Evolutionary conservation across 2,797 vertebrate species (phyloP).

Genomic region (Lates japonicus): DNA sequence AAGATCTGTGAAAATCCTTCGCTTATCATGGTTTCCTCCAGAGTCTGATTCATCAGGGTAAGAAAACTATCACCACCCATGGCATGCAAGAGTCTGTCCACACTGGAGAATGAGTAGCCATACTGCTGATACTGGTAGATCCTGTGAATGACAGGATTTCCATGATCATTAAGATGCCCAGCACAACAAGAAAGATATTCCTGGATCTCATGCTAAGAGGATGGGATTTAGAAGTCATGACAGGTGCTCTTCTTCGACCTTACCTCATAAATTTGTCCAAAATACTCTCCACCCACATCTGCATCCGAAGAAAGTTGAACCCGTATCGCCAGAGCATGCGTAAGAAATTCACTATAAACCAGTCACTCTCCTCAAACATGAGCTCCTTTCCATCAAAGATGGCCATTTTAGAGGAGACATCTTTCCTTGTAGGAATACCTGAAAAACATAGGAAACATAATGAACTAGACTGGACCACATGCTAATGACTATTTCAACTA

Average conservation of each 20-base stretch:
- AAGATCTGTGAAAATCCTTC: constrained; percentile 93
- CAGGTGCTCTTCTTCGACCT: constrained; percentile 25
- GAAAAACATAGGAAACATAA: not conserved
- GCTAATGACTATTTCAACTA: not conserved
- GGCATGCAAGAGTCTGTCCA: constrained; percentile 90
- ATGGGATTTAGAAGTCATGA: not conserved
- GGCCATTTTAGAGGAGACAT: constrained; percentile 79
- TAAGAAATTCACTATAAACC: constrained; percentile 91
- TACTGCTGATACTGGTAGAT: constrained; percentile 96
- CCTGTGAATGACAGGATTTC: constrained; percentile 75
- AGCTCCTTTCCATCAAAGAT: constrained; percentile 93
- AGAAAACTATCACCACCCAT: constrained; percentile 89
- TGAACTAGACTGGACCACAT: not conserved
- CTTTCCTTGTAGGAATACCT: constrained; percentile 81
- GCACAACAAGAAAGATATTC: not conserved
- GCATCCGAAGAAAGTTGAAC: constrained; percentile 91
- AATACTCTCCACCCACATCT: constrained; percentile 94
- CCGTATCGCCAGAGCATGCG: constrained; percentile 93
- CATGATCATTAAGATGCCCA: not conserved
- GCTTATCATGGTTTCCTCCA: constrained; percentile 90
- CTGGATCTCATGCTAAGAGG: not conserved
- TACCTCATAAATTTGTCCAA: constrained; percentile 98
- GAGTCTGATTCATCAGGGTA: constrained; percentile 88
- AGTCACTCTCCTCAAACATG: constrained; percentile 93
- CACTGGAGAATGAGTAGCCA: constrained; percentile 93